A percentile compares a stretch with the other conserved stretches of the same genome.
phyloP scores from a whole-genome alignment of 2,113 vertebrate species.

The Numenius arquata region DNA sequence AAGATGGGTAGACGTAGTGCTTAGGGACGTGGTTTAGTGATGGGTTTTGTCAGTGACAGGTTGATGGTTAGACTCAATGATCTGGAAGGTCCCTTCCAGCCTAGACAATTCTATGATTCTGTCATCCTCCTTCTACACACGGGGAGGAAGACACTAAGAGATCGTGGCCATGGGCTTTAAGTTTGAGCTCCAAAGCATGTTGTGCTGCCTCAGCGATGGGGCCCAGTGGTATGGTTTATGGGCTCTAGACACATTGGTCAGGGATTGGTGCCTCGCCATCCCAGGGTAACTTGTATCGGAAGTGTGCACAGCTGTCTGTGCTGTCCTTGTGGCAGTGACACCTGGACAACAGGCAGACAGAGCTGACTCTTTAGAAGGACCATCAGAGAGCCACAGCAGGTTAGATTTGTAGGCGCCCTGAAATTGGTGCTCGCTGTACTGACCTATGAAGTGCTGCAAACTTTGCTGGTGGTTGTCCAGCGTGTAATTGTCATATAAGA shows the following conservation, averaged over 20 bases:
- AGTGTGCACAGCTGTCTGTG: fast-evolving
- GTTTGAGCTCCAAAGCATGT: fast-evolving
- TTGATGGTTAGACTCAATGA: background rate
- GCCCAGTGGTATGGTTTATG: fast-evolving
- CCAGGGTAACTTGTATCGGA: background rate
- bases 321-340: background rate
- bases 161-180: background rate
- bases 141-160: background rate
- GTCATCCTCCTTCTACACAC: fast-evolving
- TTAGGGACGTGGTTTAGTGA: background rate
- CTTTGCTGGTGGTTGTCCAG: background rate
- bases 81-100: background rate
- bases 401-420: background rate
- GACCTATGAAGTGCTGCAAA: background rate
- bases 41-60: background rate
- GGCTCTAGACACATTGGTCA: background rate
- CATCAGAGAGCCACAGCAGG: background rate
- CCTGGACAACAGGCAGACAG: background rate
- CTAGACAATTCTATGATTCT: background rate
- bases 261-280: background rate
- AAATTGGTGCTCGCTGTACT: fast-evolving
- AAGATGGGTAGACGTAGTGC: background rate
- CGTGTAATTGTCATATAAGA: background rate
- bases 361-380: background rate
- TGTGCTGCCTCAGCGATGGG: background rate